Evolutionary conservation across 2,113 vertebrate genomes (phyloP), one percentile per base, ranked within the genome.

Genomic region (Salvelinus fontinalis): DNA sequence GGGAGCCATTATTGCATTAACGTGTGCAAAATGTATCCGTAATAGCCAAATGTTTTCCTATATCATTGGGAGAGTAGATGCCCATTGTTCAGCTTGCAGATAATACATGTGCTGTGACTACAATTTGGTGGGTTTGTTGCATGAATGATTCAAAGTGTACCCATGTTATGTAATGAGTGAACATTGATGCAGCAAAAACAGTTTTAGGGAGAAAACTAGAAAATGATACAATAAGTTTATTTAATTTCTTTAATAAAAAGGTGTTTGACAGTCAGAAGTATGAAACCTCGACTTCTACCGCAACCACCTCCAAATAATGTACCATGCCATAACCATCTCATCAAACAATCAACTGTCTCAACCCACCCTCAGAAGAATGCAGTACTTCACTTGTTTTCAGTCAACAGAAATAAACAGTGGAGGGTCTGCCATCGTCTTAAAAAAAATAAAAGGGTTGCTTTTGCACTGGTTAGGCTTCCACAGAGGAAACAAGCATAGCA

Each of bases 401-500:
- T 91, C 88, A 93, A 93, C 90, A 92, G 87, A 81, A 84, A 77
- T 80, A 87, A 90, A 93, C 91, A 44, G 39, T 44, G 86, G 73
- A 89, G 80, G 81, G 89, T 88, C 92, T 84, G 91, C 87, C 87
- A 92, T 93, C 86, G 92, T 91, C 65, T 84, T 59, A 89, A 88
- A 90, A 89, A 90, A 44, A 3, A 12, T 34, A 44, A 44, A 88
- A 90, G 94, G 92, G 92, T 93, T 95, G 92, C 83, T 91, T 94
- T 90, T 90, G 89, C 89, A 92, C 90, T 89, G 82, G 89, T 92
- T 92, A 90, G 88, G 84, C 80, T 91, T 73, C 69, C 87, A 64
- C 57, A 65, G 80, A 76, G 82, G 86, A 82, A 89, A 91, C 44
- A 92, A 92, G 91, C 91, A 85, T 84, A 83, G 87, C 87, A 74